phyloP scores from a whole-genome alignment of 2,888 invertebrate species.

The Mimas tiliae region DNA sequence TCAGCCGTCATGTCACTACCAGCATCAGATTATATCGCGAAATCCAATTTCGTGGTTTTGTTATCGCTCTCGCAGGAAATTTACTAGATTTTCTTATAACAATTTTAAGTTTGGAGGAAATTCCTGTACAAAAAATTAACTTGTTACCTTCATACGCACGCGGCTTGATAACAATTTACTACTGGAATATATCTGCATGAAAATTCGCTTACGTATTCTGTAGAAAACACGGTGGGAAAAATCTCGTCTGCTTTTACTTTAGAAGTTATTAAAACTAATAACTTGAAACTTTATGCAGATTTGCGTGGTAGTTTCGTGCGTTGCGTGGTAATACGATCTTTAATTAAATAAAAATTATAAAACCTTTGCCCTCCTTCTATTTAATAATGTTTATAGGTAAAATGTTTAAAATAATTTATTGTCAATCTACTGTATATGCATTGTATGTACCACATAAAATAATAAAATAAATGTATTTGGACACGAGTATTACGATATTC shows the following conservation, averaged over 20 bases:
- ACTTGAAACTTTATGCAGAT: conserved; percentile 1
- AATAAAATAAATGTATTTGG: no score
- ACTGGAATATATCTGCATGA: background rate
- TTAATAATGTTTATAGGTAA: no score
- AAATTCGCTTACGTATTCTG: background rate
- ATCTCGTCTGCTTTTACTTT: background rate
- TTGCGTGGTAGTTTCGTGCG: background rate
- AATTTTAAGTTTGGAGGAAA: conserved; percentile 48
- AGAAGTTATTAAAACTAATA: conserved; percentile 10
- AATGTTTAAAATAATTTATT: no score
- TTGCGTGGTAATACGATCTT: background rate
- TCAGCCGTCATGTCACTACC: conserved; percentile 68
- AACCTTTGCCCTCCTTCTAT: no score
- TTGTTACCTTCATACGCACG: conserved; percentile 49
- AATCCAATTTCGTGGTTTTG: conserved; percentile 84
- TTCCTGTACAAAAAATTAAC: conserved; percentile 51
- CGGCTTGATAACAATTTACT: background rate
- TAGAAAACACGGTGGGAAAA: background rate
- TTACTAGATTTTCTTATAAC: conserved; percentile 69
- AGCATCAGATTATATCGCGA: conserved; percentile 79
- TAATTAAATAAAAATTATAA: background rate
- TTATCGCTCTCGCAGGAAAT: conserved; percentile 75
- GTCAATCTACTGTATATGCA: no score
- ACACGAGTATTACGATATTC: no score
- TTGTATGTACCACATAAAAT: no score